Evolutionary conservation across 2,888 invertebrate genomes (phyloP), one percentile per base, ranked within the genome.

Genomic region (Drosophila melanosoma): DNA sequence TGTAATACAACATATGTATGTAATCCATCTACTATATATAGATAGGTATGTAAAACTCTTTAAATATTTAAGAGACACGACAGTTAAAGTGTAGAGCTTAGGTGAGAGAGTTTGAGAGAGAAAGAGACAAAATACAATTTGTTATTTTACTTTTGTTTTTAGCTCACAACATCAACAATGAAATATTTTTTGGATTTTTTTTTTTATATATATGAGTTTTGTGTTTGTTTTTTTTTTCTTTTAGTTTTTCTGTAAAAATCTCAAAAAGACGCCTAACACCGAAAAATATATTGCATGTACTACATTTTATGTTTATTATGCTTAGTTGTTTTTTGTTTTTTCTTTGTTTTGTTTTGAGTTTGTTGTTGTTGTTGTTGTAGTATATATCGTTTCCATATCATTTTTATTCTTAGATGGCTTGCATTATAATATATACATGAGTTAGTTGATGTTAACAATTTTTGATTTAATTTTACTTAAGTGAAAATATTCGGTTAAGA

Each of bases 251-350:
- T 89, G 88, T 91, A 84, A 89, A 90, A 88, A 91, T 91, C 91
- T 91, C 90, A 92, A 92, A 92, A 93, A 92, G 92, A 93, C 93
- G 91, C 90, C 92, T 93, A 93, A 93, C 92, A 93, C 92, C 92
- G 91, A 93, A 93, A 92, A 92, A 92, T 92, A 93, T 91, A 90
- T 92, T 85, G 87, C 85, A 85, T 87, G 83, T 87, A 81, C 87
- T 85, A 85, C 85, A 77, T 82, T 81, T 84, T 82, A 82, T 76
- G 74, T 80, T 76, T 75, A 79, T 83, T 76, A 74, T 82, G 71
- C 74, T 74, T 80, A 65, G 74, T 76, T 78, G 59, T 70, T 58
- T 69, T 69, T 64, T 56, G 38, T 51, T 23, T n/a, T 65, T 62
- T 51, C 32, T 81, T 74, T 62, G 57, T 29, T 40, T 74, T 78